Evolutionary conservation across 1,140 invertebrate genomes (phyloP).

Genomic region (Bactericera cockerelli): DNA sequence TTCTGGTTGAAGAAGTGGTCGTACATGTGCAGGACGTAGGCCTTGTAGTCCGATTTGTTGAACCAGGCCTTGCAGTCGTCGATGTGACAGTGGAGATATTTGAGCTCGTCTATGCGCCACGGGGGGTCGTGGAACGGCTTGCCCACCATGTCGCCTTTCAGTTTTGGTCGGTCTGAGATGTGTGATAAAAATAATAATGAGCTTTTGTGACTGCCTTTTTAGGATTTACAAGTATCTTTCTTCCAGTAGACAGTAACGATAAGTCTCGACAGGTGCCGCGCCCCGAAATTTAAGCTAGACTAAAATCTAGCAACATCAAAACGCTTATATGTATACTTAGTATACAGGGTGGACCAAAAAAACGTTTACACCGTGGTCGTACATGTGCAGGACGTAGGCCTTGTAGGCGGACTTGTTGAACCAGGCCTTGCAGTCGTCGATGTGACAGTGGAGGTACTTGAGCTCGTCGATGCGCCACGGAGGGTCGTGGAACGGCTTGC

Average conservation of each 20-base stretch:
- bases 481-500: not conserved
- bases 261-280: too few relatives aligned
- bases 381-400: not conserved
- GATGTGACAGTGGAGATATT: slow-evolving; percentile 3
- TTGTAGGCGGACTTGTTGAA: slow-evolving; percentile 1
- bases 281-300: too few relatives aligned
- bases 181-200: too few relatives aligned
- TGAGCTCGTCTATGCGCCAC: not conserved
- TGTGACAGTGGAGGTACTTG: slow-evolving; percentile 1
- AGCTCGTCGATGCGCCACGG: not conserved
- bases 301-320: too few relatives aligned
- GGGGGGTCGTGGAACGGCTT: not conserved
- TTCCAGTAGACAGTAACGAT: too few relatives aligned
- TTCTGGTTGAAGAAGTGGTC: slow-evolving; percentile 1
- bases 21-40: slow-evolving; percentile 5
- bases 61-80: slow-evolving; percentile 4
- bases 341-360: too few relatives aligned
- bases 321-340: too few relatives aligned
- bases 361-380: too few relatives aligned
- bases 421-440: slow-evolving; percentile 1
- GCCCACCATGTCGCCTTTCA: not conserved
- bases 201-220: too few relatives aligned
- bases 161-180: not conserved
- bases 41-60: not conserved
- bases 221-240: too few relatives aligned